Base-by-base conservation (phyloP, 2,888 invertebrate genomes). In the Ephialtes manifestator region DNA sequence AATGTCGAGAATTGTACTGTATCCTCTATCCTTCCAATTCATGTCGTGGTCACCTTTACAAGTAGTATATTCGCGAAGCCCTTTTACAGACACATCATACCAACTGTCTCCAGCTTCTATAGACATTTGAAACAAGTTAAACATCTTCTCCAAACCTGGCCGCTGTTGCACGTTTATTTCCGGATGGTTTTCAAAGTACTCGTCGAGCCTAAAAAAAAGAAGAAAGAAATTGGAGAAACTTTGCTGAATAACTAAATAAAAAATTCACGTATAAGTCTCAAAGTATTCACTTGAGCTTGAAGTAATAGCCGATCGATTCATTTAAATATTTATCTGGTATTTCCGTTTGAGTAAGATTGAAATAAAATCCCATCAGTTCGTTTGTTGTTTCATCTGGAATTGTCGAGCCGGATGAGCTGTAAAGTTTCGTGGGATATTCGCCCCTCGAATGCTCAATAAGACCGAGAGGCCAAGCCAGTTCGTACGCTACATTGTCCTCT, bases 1-100 rank as follows among this genome's bases (percentile, higher is more conserved):
- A 71, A 92, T 87, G 55, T 92, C 92, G 1, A 93, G 68, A 81
- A 92, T 89, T 1, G 86, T 90, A 4, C 89, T 80, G 58, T 90
- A 92, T 70, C 89, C 89, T 46, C 84, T 78, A 15, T 88, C 81
- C 28, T 91, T 93, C 93, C 93, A 93, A 86, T 91, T 92, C 4
- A 90, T 86, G 2, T 48, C 18, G 7, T 63, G 81, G 67, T 90
- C 90, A 1, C 92, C 93, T 2, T 79, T 48, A 48, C 81, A 86
- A 0, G 13, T 31, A 10, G 76, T 5, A 77, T 74, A 86, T 67
- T 87, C 81, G 2, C n/a, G 1, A 46, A 82, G 68, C 8, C 48
- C 53, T 20, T 71, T 53, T 1, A 58, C 80, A 11, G 89, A 86
- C 4, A 87, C 77, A 58, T 87, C 60, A 46, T 72, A 48, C 89